Evolutionary conservation across 2,113 vertebrate genomes (phyloP), one percentile per base, ranked within the genome.

Genomic region (Cochlearius cochlearius): DNA sequence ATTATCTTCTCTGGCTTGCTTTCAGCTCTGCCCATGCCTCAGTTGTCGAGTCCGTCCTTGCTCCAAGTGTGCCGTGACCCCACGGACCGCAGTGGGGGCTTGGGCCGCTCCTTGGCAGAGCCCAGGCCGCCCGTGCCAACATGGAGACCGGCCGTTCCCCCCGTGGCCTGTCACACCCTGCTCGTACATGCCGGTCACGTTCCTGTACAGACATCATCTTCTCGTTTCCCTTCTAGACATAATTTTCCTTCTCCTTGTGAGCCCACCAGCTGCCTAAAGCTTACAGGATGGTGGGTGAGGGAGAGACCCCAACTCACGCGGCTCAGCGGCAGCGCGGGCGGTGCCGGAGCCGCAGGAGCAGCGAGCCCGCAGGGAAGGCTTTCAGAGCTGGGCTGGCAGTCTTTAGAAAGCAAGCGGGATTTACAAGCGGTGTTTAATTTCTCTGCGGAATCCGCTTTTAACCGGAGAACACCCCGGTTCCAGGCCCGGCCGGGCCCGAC

Each of bases 221-320:
- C 63, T 18, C 9, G 16, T 56, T 41, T 30, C 50, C 39, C 34
- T 66, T 63, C 27, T 8, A 26, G 76, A 47, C 1, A 3, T 17
- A 3, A 1, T 36, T 47, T 56, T 34, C 27, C 41, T 47, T 12
- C 56, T 36, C 12, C 56, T 23, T 8, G 1, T 2, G 7, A 12
- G 17, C 5, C 39, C 1, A 2, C 17, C 53, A 0, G 41, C n/a
- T 4, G 66, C 21, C 63, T 0, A 0, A 23, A 14, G 84, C 55
- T 27, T 7, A 8, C 30, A 39, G 7, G 39, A 17, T 1, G 39
- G 4, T 0, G 11, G 43, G 19, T 2, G 2, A 10, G 4, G 53
- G 21, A 7, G 62, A 11, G 0, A 7, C 22, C 41, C 30, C 16
- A 2, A 3, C 22, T 12, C 14, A 1, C 0, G 5, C 45, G 0